Evolutionary conservation across 2,888 invertebrate species (phyloP), one percentile per base, ranked within the genome.

Genomic region (Netelia inedita): DNA sequence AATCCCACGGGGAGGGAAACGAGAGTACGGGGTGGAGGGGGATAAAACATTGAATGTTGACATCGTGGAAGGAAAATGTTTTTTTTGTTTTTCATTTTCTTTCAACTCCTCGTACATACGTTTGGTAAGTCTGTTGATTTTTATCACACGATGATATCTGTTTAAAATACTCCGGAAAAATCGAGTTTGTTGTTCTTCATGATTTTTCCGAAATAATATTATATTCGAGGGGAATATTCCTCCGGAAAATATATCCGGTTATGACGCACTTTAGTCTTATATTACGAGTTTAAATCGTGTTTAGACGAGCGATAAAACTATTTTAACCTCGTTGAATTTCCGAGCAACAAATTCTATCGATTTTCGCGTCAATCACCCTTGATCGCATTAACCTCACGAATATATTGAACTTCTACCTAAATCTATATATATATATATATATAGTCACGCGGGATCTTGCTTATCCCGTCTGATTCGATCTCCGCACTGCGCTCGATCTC

Each of bases 21-120:
- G 55, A 53, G 46, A 82, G 50, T 74, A 72, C 35, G 11, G 59
- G 72, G 65, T 10, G 50, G 28, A n/a, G 11, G 41, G 46, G 21
- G 11, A n/a, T 50, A 16, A 43, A 72, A 57, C 82, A 84, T 82
- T 82, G 76, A 43, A 86, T 65, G 71, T 79, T 79, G 68, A 79
- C 68, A 53, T 66, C 10, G 59, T 16, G 41, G 28, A 28, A 28
- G 28, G 28, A 28, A 23, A 23, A 23, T 2, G 23, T 23, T 23
- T 23, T 28, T 28, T 2, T 28, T 28, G 2, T 28, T 28, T 28
- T 71, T 79, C 11, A 21, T 79, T 28, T 28, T 3, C 28, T 28
- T 28, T 28, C 28, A 28, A 28, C 5, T 28, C 28, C 3, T 28
- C 28, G 28, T 28, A 28, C 0, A 2, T 3, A 28, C 3, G 28